A percentile compares a stretch with the other conserved stretches of the same genome.
Conservation (phyloP, 2,797 vertebrate species). For the Thamnophis elegans region DNA sequence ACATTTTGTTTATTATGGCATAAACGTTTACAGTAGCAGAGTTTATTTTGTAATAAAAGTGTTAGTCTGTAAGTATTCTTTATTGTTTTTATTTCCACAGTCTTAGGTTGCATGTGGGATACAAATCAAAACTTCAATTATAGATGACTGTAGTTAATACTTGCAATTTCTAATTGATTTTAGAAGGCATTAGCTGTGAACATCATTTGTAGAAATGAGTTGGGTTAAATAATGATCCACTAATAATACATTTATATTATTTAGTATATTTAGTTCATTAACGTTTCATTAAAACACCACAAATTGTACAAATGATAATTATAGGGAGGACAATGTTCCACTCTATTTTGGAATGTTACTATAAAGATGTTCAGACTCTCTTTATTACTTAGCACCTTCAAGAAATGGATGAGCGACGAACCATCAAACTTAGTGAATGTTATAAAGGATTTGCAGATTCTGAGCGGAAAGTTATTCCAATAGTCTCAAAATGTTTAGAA, state of each 20-base stretch:
- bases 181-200: background rate
- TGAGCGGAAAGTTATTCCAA: slow-evolving; percentile 92
- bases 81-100: background rate
- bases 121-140: background rate
- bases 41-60: background rate
- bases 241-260: background rate
- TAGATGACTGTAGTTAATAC: background rate
- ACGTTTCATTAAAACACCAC: background rate
- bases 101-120: background rate
- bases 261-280: background rate
- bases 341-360: background rate
- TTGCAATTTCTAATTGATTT: background rate
- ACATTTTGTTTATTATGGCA: background rate
- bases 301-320: background rate
- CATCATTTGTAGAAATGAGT: background rate
- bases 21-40: background rate
- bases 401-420: slow-evolving; percentile 95
- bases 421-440: slow-evolving; percentile 92
- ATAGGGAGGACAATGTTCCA: background rate
- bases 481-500: slow-evolving; percentile 95
- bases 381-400: slow-evolving; percentile 87
- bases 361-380: background rate
- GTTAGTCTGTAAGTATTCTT: background rate
- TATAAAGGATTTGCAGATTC: slow-evolving; percentile 94
- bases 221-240: background rate